Percentiles rank a stretch among this genome's conserved stretches.
Conservation (phyloP, 1,140 invertebrate genomes). For the Nixonia krombeini region DNA sequence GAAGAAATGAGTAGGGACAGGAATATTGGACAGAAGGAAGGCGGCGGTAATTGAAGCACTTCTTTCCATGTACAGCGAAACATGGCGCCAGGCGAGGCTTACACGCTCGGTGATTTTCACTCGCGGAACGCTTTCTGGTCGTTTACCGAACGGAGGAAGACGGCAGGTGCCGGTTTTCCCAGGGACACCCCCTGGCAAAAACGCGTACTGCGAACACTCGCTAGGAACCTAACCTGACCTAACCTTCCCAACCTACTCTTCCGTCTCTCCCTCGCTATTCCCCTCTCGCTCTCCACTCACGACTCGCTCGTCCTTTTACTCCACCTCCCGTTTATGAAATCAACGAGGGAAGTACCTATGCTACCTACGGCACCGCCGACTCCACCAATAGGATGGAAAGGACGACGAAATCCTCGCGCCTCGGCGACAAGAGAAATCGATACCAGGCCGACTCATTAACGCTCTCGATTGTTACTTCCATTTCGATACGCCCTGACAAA, state of each 20-base stretch:
- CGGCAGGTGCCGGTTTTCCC: conserved; percentile 65
- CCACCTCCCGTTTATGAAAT: conserved; percentile 49
- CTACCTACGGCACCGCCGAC: conserved; percentile 46
- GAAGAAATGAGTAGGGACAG: too few relatives aligned
- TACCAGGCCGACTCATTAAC: conserved; percentile 45
- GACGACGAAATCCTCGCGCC: conserved; percentile 49
- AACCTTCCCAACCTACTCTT: conserved; percentile 19
- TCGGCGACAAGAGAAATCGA: conserved; percentile 48
- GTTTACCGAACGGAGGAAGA: conserved; percentile 62
- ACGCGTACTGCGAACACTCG: conserved; percentile 60
- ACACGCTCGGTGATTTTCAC: conserved; percentile 48
- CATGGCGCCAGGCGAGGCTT: conserved; percentile 39
- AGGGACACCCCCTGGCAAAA: conserved; percentile 63
- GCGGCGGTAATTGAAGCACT: conserved; percentile 1
- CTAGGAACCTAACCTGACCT: conserved; percentile 54
- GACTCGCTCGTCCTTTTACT: conserved; percentile 51
- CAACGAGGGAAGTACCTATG: conserved; percentile 49
- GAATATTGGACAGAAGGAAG: too few relatives aligned
- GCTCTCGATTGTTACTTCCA: conserved; percentile 35
- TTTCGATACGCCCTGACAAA: conserved; percentile 18
- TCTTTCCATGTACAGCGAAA: conserved; percentile 37
- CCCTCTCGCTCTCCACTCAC: conserved; percentile 26
- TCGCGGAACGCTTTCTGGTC: conserved; percentile 53
- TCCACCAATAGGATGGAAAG: conserved; percentile 50
- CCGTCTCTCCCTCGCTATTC: conserved; percentile 16